A percentile compares a stretch with the other conserved stretches of the same genome.
Evolutionary conservation across 2,113 vertebrate species (phyloP).

Genomic region (Myrmophylax atrothorax): DNA sequence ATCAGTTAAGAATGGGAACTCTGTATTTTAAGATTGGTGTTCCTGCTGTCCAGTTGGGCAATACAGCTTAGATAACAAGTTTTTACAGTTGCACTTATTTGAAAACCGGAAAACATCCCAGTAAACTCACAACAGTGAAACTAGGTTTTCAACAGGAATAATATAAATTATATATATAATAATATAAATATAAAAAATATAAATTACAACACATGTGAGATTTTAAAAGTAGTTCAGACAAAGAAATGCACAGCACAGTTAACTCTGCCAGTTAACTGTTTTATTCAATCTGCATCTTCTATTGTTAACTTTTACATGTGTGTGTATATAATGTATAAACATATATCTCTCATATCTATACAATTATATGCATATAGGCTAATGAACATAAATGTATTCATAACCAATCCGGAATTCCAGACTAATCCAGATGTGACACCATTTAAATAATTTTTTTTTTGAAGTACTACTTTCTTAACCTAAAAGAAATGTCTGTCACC

Average conservation of each 20-base stretch:
- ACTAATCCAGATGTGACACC: neutral
- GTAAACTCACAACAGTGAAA: neutral
- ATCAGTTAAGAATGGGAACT: neutral
- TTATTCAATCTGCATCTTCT: neutral
- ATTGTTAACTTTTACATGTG: neutral
- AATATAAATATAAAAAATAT: no score
- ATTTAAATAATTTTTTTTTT: neutral
- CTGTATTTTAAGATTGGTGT: neutral
- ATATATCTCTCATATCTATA: neutral
- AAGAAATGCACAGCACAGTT: neutral
- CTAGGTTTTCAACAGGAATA: neutral
- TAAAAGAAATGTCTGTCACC: neutral
- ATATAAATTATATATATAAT: neutral
- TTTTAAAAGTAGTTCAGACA: neutral
- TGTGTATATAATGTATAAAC: neutral
- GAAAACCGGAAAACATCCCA: neutral
- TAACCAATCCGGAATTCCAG: neutral
- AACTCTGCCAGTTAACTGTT: neutral
- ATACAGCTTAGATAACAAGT: neutral
- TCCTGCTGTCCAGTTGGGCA: neutral
- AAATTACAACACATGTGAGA: neutral
- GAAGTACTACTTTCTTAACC: slow-evolving; percentile 25
- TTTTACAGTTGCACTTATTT: neutral
- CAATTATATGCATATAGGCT: neutral
- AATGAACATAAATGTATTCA: neutral